A percentile compares a stretch with the other conserved stretches of the same genome.
phyloP scores from a whole-genome alignment of 2,113 vertebrate genomes.

The Rhizomys pruinosus region DNA sequence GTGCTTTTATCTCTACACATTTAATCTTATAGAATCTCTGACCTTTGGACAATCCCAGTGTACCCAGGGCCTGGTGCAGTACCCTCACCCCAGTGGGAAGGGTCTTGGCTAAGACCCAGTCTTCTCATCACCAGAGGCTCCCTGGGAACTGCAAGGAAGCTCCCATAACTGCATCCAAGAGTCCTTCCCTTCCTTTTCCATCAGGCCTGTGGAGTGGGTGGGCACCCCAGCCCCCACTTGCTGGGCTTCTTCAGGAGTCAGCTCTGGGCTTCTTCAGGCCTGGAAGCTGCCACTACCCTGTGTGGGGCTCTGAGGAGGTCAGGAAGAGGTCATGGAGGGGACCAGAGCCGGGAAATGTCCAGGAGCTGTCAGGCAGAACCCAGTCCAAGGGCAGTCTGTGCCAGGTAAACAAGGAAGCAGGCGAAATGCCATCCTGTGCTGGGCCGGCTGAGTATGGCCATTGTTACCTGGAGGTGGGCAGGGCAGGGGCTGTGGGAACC shows the following conservation, averaged over 20 bases:
- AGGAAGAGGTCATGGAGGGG: background rate
- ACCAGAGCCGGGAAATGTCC: background rate
- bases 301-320: background rate
- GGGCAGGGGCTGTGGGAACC: background rate
- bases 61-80: background rate
- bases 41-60: fast-evolving
- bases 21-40: background rate
- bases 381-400: background rate
- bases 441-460: background rate
- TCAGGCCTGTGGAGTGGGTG: fast-evolving
- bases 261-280: too few species aligned
- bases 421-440: background rate
- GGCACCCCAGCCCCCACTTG: background rate
- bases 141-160: background rate
- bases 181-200: background rate
- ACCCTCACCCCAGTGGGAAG: fast-evolving
- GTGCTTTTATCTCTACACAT: fast-evolving
- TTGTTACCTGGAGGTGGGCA: background rate
- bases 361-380: background rate
- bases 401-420: conserved; percentile 64
- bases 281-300: fast-evolving
- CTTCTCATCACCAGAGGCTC: background rate
- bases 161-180: background rate
- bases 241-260: fast-evolving
- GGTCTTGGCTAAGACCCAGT: fast-evolving